Conservation (phyloP, 2,888 invertebrate species). For the Polymixis flavicincta region DNA sequence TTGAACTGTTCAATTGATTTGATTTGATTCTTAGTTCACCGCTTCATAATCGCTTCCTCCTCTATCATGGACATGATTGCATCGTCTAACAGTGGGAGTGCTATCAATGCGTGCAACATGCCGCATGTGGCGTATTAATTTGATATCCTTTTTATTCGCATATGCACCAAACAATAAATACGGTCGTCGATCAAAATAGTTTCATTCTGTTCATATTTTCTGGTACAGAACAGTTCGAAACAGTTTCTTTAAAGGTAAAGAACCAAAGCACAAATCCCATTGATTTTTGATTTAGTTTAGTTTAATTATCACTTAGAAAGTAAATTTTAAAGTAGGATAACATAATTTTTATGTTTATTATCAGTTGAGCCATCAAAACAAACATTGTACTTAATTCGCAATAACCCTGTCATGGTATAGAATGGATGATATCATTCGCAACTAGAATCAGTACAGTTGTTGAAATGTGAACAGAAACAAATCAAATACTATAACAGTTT, state of each 20-base stretch:
- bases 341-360: not conserved
- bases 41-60: constrained; percentile 48
- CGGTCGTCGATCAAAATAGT: constrained; percentile 41
- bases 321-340: not conserved
- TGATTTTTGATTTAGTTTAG: not conserved
- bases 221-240: constrained; percentile 2
- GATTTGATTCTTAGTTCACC: not conserved
- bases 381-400: constrained; percentile 34
- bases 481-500: constrained; percentile 15
- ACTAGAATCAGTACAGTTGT: constrained; percentile 41
- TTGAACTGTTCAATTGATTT: too few species aligned
- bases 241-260: not conserved
- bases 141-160: constrained; percentile 72
- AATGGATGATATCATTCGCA: constrained; percentile 45
- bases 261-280: not conserved
- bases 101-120: constrained; percentile 71
- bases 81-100: constrained; percentile 72
- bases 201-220: not conserved
- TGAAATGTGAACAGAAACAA: constrained; percentile 41
- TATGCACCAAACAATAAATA: constrained; percentile 50
- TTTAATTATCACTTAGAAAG: not conserved
- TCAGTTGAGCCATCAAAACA: constrained; percentile 15
- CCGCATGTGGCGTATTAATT: constrained; percentile 72
- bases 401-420: constrained; percentile 23
- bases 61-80: constrained; percentile 57